These are phyloP conservation scores for Hippolais icterina DNA, from an alignment of 2,113 vertebrate genomes.

Conservation along the genomic window DNA sequence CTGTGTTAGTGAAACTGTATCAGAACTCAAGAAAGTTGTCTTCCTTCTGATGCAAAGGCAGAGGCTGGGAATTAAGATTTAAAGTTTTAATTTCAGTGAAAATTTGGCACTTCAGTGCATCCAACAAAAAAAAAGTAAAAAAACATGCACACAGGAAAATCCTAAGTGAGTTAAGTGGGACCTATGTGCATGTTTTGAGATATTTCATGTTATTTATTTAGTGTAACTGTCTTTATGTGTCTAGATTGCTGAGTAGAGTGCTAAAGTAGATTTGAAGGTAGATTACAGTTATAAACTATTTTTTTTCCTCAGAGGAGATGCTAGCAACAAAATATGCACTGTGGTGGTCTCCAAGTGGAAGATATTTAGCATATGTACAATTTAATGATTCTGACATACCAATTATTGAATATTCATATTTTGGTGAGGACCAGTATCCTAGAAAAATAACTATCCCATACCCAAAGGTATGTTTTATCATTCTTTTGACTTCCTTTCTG, in stretches of 20 bases:
- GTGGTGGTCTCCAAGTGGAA: conserved; percentile 92
- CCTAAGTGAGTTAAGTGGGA: background rate
- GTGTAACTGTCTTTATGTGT: background rate
- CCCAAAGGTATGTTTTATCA: conserved; percentile 85
- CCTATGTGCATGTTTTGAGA: background rate
- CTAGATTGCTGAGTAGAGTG: background rate
- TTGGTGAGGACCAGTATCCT: conserved; percentile 90
- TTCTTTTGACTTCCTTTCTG: background rate
- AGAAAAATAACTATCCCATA: conserved; percentile 87
- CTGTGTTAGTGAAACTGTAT: background rate
- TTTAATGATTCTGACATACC: conserved; percentile 91
- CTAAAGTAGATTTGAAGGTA: background rate
- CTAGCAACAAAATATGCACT: conserved; percentile 88
- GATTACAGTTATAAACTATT: background rate
- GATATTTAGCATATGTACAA: conserved; percentile 86
- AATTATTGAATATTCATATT: conserved; percentile 90
- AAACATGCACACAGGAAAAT: background rate
- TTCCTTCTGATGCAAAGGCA: background rate
- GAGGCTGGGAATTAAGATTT: background rate
- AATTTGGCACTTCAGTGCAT: background rate
- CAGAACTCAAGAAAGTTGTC: background rate
- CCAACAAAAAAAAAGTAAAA: background rate
- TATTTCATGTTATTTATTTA: background rate
- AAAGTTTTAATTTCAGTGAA: background rate
- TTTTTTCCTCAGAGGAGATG: conserved; percentile 87